These are phyloP conservation scores for Panopea generosa DNA, from an alignment of 2,888 invertebrate genomes.

Conservation along the genomic window DNA sequence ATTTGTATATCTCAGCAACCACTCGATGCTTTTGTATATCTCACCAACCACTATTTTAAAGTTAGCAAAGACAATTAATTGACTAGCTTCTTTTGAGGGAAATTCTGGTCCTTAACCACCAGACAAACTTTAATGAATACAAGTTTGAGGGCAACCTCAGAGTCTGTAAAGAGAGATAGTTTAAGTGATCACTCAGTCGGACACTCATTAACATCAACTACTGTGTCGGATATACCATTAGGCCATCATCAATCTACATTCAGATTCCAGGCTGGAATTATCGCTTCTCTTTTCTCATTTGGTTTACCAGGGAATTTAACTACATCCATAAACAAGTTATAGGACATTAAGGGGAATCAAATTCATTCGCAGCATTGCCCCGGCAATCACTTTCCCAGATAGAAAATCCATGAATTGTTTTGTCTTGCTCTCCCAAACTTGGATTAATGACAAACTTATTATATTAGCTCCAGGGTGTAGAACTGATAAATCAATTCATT, in stretches of 20 bases:
- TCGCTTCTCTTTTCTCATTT: not conserved
- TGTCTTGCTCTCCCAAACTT: not conserved
- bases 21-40: no score
- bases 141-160: no score
- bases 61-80: no score
- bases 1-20: no score
- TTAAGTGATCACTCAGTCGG: no score
- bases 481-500: not conserved
- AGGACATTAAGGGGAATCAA: constrained; percentile 4
- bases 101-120: no score
- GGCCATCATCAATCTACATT: not conserved
- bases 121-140: no score
- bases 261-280: not conserved
- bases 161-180: no score
- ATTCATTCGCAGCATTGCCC: not conserved
- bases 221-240: not conserved
- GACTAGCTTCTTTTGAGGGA: no score
- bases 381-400: not conserved
- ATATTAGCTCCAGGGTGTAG: not conserved
- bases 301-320: constrained; percentile 2
- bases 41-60: no score
- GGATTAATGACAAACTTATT: constrained; percentile 10
- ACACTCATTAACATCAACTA: not conserved
- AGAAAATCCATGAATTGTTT: constrained; percentile 7
- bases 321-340: constrained; percentile 4